These are phyloP conservation scores for Microtus montanus DNA, from an alignment of 2,113 vertebrate genomes.

Conservation along the genomic window DNA sequence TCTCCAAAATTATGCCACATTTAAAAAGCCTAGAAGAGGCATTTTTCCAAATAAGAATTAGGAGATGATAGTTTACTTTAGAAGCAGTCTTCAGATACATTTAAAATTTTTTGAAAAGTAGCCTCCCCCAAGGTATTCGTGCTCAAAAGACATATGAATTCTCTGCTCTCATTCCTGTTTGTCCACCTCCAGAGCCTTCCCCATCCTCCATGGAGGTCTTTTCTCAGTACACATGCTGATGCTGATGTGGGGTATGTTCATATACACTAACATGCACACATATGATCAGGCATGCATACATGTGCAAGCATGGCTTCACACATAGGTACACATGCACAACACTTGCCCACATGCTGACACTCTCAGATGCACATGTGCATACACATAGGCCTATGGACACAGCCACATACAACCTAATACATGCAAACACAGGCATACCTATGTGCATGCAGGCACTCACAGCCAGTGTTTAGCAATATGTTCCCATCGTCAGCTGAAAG, in stretches of 20 bases:
- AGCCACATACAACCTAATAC: background rate
- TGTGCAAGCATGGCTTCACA: fast-evolving
- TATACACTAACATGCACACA: background rate
- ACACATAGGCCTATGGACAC: background rate
- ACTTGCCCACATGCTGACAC: background rate
- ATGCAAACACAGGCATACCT: background rate
- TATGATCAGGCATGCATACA: background rate
- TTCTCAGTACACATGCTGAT: background rate
- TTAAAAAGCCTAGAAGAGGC: background rate
- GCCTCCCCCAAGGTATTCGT: background rate
- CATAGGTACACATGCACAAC: background rate
- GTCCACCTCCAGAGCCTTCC: fast-evolving
- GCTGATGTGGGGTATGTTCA: fast-evolving
- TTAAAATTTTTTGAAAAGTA: background rate
- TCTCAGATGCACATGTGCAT: background rate
- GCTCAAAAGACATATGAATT: fast-evolving
- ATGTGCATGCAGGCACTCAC: background rate
- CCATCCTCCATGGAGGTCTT: background rate
- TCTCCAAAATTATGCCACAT: background rate
- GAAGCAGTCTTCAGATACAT: background rate
- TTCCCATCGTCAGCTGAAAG: background rate
- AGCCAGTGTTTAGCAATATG: background rate
- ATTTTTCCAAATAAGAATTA: background rate
- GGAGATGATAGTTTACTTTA: background rate
- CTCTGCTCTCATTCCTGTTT: fast-evolving